Conservation (phyloP, 2,888 invertebrate species). For the Drosophila neonasuta region DNA sequence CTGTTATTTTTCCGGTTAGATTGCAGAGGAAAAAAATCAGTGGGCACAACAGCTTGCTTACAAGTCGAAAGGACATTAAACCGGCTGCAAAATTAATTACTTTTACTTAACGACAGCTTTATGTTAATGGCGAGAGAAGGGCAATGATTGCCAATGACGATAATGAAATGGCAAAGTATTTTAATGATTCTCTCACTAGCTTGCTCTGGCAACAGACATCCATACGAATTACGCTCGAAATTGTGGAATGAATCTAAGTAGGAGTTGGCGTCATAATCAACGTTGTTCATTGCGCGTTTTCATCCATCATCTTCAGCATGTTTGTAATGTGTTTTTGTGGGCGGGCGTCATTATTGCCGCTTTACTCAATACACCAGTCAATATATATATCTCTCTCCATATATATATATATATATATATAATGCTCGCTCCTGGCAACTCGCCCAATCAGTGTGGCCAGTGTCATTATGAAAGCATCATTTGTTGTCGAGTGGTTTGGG, state of each 20-base stretch:
- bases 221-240: slow-evolving; percentile 1
- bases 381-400: slow-evolving; percentile 4
- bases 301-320: slow-evolving; percentile 33
- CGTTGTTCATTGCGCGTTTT: slow-evolving; percentile 22
- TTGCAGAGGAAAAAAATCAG: slow-evolving; percentile 9
- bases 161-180: slow-evolving; percentile 50
- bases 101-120: slow-evolving; percentile 53
- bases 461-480: slow-evolving; percentile 55
- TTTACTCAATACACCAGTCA: slow-evolving; percentile 40
- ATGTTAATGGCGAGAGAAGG: slow-evolving; percentile 45
- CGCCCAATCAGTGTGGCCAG: slow-evolving; percentile 21
- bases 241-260: not conserved
- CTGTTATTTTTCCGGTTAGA: not conserved
- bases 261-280: slow-evolving; percentile 16
- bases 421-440: not conserved
- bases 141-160: slow-evolving; percentile 39
- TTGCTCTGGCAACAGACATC: not conserved
- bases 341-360: slow-evolving; percentile 55
- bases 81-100: slow-evolving; percentile 52
- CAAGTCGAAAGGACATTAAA: slow-evolving; percentile 30
- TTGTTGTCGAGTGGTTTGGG: slow-evolving; percentile 33
- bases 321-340: slow-evolving; percentile 17
- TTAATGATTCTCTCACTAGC: slow-evolving; percentile 31
- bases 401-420: slow-evolving; percentile 5
- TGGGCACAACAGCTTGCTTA: slow-evolving; percentile 9